phyloP scores from a whole-genome alignment of 2,888 invertebrate species.

The Eilema depressum region DNA sequence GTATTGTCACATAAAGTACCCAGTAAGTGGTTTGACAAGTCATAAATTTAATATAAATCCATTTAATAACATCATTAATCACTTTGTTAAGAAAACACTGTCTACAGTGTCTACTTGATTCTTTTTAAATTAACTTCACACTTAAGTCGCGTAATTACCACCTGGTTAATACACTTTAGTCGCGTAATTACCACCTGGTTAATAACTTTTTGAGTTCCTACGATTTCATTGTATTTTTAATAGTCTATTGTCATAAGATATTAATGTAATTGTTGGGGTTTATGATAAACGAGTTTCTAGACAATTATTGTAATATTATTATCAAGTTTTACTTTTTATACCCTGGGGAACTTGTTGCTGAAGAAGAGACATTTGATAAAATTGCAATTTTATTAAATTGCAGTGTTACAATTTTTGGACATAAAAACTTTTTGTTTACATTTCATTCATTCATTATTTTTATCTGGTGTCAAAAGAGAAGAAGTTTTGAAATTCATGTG shows the following conservation, averaged over 20 bases:
- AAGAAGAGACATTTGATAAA: neutral
- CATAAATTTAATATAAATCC: neutral
- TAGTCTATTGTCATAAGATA: constrained; percentile 10
- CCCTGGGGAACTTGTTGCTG: neutral
- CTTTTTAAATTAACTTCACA: constrained; percentile 6
- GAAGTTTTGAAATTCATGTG: neutral
- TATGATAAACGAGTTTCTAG: neutral
- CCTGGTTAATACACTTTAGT: neutral
- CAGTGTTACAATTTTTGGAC: neutral
- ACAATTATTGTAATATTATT: constrained; percentile 8
- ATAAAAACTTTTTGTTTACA: neutral
- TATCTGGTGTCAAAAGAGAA: neutral
- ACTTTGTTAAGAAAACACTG: neutral
- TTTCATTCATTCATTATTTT: neutral
- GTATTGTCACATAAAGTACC: too few relatives aligned
- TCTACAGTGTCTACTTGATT: constrained; percentile 6
- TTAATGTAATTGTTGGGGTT: constrained; percentile 20
- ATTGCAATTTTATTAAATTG: neutral
- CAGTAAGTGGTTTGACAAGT: neutral
- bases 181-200: constrained; percentile 13
- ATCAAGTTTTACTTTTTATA: neutral
- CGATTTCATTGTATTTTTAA: constrained; percentile 16
- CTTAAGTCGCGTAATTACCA: constrained; percentile 9
- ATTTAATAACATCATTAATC: constrained; percentile 9
- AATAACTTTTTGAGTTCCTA: constrained; percentile 2